Evolutionary conservation across 2,113 vertebrate genomes (phyloP), one percentile per base, ranked within the genome.

Genomic region (Oplegnathus fasciatus): DNA sequence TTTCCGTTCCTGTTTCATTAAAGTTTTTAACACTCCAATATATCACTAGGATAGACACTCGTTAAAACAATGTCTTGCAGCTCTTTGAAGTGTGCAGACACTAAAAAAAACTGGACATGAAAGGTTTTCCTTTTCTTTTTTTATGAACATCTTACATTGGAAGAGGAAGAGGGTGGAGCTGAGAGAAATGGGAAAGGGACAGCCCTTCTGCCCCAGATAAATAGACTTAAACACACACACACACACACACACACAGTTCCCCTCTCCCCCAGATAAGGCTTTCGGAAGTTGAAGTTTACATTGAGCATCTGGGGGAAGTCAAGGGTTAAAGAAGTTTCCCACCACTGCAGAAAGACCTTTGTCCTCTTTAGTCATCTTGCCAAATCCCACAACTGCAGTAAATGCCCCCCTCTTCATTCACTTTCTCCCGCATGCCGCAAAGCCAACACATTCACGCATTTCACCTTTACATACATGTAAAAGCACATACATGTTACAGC

Each of bases 291-390:
- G 77, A 78, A 85, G 94, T 95, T 95, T 94, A 94, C 89, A 89
- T 80, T 92, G 83, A 88, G 86, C 90, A 92, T 91, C 93, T 92
- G 91, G 90, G 83, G 90, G 90, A 89, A 87, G 93, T 94, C 91
- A 89, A 85, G 83, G 91, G 92, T 93, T 92, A 93, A 91, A 93
- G 87, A 94, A 92, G 90, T 91, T 94, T 95, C 94, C 94, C 93
- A 94, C 91, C 93, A 86, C 85, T 91, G 92, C 90, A 79, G 84
- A 86, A 81, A 81, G 86, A 92, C 89, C 82, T 91, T 84, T 90
- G 87, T 93, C 91, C 89, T 71, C 75, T 79, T 79, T 8, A 68
- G 78, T 82, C 83, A 78, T 82, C 64, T 57, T 62, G 85, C 64
- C 75, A 88, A 85, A 87, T 89, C 91, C 85, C 88, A 88, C 68